phyloP scores from a whole-genome alignment of 2,797 vertebrate species.

The Urophycis tenuis region DNA sequence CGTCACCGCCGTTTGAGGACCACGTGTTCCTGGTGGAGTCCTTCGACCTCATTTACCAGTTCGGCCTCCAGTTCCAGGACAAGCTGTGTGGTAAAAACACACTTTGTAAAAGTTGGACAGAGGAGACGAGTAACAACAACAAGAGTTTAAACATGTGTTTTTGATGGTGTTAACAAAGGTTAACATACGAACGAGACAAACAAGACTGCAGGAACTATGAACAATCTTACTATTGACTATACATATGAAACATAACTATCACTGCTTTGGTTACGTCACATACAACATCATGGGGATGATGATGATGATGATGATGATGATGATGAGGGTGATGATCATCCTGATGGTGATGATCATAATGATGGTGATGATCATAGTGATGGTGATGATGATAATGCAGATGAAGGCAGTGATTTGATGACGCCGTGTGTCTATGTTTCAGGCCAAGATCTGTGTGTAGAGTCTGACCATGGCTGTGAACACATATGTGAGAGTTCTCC shows the following conservation, averaged over 20 bases:
- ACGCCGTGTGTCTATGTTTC: conserved; percentile 4
- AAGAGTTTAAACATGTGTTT: no score
- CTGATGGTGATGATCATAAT: no score
- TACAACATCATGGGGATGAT: neutral
- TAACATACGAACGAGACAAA: no score
- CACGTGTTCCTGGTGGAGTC: conserved; percentile 95
- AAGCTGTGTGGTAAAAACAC: conserved; percentile 73
- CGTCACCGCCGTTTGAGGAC: conserved; percentile 85
- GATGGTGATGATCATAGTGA: no score
- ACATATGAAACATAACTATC: neutral
- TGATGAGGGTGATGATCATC: no score
- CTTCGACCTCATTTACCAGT: conserved; percentile 92
- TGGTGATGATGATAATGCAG: neutral
- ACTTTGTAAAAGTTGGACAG: neutral
- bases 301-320: no score
- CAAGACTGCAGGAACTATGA: no score
- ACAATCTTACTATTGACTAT: neutral
- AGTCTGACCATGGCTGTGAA: conserved; percentile 15
- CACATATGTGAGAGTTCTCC: conserved; percentile 64
- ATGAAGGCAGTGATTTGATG: no score
- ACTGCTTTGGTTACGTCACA: neutral
- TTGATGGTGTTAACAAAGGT: no score
- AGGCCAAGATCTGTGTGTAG: conserved; percentile 70
- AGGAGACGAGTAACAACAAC: no score
- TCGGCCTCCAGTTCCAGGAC: conserved; percentile 89